Conservation (phyloP, 2,797 vertebrate genomes). For the Rhynchotus rufescens region DNA sequence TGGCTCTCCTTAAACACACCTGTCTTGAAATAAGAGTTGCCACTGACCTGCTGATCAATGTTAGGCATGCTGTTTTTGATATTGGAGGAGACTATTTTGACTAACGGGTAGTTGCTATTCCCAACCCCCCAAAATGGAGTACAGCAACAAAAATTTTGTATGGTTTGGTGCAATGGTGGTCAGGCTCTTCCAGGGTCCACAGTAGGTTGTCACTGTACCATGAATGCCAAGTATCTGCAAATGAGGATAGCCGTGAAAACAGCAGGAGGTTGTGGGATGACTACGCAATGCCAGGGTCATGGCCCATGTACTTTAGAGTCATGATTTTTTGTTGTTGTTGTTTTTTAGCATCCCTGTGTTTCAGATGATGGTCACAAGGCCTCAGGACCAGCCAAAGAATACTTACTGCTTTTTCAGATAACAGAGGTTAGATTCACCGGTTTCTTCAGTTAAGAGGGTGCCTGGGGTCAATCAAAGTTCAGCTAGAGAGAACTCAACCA, state of each 20-base stretch:
- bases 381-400: neutral
- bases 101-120: neutral
- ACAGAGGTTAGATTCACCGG: slow-evolving; percentile 8
- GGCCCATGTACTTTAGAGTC: neutral
- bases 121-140: neutral
- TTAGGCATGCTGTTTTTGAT: neutral
- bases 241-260: neutral
- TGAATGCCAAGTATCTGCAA: neutral
- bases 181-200: neutral
- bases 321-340: neutral
- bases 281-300: neutral
- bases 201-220: neutral
- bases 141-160: neutral
- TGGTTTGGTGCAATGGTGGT: neutral
- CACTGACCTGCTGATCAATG: neutral
- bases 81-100: neutral
- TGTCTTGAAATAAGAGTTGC: neutral
- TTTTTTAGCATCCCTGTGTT: neutral
- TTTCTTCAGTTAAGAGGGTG: slow-evolving; percentile 16
- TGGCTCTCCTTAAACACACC: neutral
- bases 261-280: neutral
- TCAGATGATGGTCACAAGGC: neutral
- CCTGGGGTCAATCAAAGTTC: slow-evolving; percentile 52
- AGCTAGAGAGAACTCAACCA: slow-evolving; percentile 4
- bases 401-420: neutral